Percentiles rank a stretch among this genome's conserved stretches.
These are phyloP conservation scores for Tragelaphus strepsiceros DNA, from an alignment of 2,113 vertebrate species.

Conservation along the genomic window DNA sequence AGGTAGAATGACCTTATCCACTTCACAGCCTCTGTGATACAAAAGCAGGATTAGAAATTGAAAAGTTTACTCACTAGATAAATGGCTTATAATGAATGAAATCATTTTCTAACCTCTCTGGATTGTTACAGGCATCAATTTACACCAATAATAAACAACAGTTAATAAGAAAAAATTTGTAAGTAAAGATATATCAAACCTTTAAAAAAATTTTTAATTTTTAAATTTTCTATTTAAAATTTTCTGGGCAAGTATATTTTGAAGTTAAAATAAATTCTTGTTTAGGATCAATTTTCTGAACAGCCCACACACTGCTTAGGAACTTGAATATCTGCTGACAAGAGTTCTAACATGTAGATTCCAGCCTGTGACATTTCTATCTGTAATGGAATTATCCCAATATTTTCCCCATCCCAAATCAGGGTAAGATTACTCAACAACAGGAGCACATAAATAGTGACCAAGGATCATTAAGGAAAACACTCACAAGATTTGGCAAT, in stretches of 20 bases:
- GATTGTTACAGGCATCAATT: constrained; percentile 73
- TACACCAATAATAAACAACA: constrained; percentile 68
- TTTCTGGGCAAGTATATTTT: neutral
- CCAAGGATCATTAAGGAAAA: neutral
- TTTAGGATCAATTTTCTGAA: constrained; percentile 26
- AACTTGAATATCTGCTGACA: neutral
- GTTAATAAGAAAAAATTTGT: constrained; percentile 53
- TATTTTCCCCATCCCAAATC: neutral
- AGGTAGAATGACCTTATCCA: constrained; percentile 73
- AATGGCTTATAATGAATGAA: constrained; percentile 80
- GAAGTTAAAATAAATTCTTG: constrained; percentile 38
- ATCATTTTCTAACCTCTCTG: constrained; percentile 74
- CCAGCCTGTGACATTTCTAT: constrained; percentile 11
- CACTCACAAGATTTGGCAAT: neutral
- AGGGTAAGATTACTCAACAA: constrained; percentile 24
- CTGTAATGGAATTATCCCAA: neutral
- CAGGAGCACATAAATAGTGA: neutral
- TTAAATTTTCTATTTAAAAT: constrained; percentile 24
- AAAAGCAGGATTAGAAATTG: constrained; percentile 72
- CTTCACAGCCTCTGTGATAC: constrained; percentile 73
- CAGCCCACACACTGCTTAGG: neutral
- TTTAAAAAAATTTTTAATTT: neutral
- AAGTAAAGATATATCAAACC: constrained; percentile 49
- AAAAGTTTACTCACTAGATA: constrained; percentile 79
- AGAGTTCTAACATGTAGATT: neutral